phyloP scores from a whole-genome alignment of 2,888 invertebrate genomes.

The Pemphredon lugubris region DNA sequence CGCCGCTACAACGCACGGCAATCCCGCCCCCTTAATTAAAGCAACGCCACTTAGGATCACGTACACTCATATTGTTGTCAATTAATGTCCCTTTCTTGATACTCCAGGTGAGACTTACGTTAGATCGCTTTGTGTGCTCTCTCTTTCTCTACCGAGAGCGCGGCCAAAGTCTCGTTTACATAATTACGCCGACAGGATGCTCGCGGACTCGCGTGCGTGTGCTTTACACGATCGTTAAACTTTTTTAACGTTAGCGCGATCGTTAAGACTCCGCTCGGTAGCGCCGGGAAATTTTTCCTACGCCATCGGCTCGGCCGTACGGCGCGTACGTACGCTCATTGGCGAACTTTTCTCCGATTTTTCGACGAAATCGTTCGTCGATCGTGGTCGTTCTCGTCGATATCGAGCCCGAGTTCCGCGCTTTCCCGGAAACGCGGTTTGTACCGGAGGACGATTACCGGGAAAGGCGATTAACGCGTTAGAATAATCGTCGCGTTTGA shows the following conservation, averaged over 20 bases:
- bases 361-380: too few relatives aligned
- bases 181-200: constrained; percentile 50
- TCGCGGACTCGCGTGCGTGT: constrained; percentile 51
- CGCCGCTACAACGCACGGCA: too few relatives aligned
- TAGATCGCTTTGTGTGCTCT: constrained; percentile 4
- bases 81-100: neutral
- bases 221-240: constrained; percentile 70
- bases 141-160: neutral
- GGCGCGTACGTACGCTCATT: too few relatives aligned
- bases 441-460: constrained; percentile 25
- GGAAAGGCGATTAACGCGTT: constrained; percentile 22
- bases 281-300: constrained; percentile 8
- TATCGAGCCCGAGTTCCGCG: neutral
- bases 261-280: constrained; percentile 62
- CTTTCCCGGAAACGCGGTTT: neutral
- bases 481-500: constrained; percentile 37
- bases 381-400: too few relatives aligned
- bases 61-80: neutral
- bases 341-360: too few relatives aligned
- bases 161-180: constrained; percentile 48
- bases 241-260: constrained; percentile 65
- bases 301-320: too few relatives aligned
- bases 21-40: neutral
- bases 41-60: neutral
- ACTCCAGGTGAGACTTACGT: neutral